A percentile compares a stretch with the other conserved stretches of the same genome.
These are phyloP conservation scores for Thalassarche chlororhynchos DNA, from an alignment of 2,113 vertebrate genomes.

Conservation along the genomic window DNA sequence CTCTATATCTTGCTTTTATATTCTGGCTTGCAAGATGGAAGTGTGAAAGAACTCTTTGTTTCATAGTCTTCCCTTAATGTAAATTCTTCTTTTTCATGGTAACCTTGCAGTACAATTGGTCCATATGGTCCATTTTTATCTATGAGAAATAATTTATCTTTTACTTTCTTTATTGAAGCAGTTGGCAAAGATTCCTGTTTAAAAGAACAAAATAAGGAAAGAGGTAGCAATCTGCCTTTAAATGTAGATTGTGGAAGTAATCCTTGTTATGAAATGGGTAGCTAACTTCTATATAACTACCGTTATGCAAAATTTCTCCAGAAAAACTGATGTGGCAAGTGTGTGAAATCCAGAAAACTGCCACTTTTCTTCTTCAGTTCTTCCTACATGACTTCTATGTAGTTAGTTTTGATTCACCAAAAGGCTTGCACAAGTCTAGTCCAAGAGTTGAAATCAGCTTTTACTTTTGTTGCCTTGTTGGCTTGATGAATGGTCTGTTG, in stretches of 20 bases:
- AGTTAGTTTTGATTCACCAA: neutral
- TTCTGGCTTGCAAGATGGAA: neutral
- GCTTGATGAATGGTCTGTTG: neutral
- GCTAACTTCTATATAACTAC: neutral
- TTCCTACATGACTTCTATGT: neutral
- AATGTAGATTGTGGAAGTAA: neutral
- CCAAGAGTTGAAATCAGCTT: neutral
- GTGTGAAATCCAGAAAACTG: neutral
- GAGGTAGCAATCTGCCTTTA: neutral
- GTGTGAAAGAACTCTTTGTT: conserved; percentile 40
- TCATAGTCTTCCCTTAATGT: conserved; percentile 5
- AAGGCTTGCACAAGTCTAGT: neutral
- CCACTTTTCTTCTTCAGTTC: neutral
- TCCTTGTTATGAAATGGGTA: neutral
- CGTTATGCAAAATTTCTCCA: neutral
- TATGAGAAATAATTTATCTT: neutral
- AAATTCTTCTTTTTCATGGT: conserved; percentile 23
- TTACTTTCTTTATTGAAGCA: neutral
- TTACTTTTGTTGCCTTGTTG: neutral
- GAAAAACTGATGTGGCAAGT: neutral
- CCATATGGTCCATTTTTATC: conserved; percentile 14
- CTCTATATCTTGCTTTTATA: neutral
- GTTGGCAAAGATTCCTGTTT: neutral
- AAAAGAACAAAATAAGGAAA: neutral
- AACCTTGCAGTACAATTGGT: neutral